Evolutionary conservation across 2,113 vertebrate genomes (phyloP), one percentile per base, ranked within the genome.

Genomic region (Fukomys damarensis): DNA sequence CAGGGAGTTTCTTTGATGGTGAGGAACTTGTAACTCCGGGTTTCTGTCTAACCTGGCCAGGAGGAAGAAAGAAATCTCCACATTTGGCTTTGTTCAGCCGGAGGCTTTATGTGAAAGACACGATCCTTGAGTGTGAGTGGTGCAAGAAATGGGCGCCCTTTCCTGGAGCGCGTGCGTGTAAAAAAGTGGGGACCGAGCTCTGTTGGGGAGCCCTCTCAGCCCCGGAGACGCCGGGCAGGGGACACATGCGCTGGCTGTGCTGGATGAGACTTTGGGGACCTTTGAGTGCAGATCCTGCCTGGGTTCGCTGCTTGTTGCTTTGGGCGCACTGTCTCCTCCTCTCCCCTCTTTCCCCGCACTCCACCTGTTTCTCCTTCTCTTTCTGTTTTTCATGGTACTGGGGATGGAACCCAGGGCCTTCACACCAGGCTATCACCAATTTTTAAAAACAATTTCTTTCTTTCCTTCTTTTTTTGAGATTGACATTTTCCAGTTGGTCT

Each of bases 61-160:
- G 43, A 1, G 0, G 38, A 32, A 3, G 30, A 13, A 49, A 28
- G 74, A 8, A 28, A 30, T 12, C 74, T 41, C 46, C 28, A 0
- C 16, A 11, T 0, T 43, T 49, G 4, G 3, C 9, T 7, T n/a
- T 24, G 0, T 16, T 24, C 35, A 32, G 3, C 14, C 14, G 26
- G 4, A 77, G 13, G 59, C 35, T 5, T 54, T 17, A 0, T 9
- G 14, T 17, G 17, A 56, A 56, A 56, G 54, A 56, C 54, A 8
- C 17, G 12, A 16, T 56, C 54, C 54, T 56, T 16, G 7, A 3
- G 13, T 38, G 30, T n/a, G 30, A 54, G 82, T 58, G 30, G 43
- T 10, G 46, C 3, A 38, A 38, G 54, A 81, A 59, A 3, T 5
- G 3, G 14, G 11, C 2, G 6, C 14, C 70, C 16, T n/a, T 38